Evolutionary conservation across 35 echinoderm and acorn worm genomes (phyloP), one percentile per base, ranked within the genome.

Genomic region (Patiria miniata): DNA sequence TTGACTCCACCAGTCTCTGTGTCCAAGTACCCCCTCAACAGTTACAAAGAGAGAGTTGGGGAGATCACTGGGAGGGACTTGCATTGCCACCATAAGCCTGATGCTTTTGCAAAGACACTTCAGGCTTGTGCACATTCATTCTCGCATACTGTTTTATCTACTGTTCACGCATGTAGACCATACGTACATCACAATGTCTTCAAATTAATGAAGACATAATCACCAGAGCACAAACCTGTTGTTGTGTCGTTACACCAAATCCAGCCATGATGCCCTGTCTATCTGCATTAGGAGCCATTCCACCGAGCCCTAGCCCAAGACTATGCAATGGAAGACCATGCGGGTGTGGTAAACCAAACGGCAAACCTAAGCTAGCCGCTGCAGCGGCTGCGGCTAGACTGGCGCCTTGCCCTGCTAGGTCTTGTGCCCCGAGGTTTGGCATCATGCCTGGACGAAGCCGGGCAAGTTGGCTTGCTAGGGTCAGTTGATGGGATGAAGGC

Each of bases 341-440:
- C 14, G 23, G 65, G 15, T 73, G 65, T 26, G 65, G 15, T 36
- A 73, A 34, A 30, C 65, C 34, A 34, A 73, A 73, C 9, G 65
- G 65, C 2, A 73, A 23, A 14, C 65, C 65, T 23, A 73, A 34
- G 65, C 65, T 73, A 30, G 65, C 65, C 10, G 65, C 65, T 12
- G 65, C 65, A 12, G 65, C 65, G 34, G 65, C 65, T 36, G 65
- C 65, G 0, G 65, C 65, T 73, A 73, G 34, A 73, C 65, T 73
- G 34, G 65, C 65, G 2, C 65, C 65, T 73, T 18, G 65, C 26
- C 26, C 26, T 2, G 65, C 26, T 26, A 73, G 23, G 1, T 73
- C 65, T 73, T 73, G 65, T 32, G 21, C 65, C 42, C 42, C 42
- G 26, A 73, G 23, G 14, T 23, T 23, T 0, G 65, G 65, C 65